Conservation (phyloP, 2,888 invertebrate species). For the Psylliodes chrysocephalus region DNA sequence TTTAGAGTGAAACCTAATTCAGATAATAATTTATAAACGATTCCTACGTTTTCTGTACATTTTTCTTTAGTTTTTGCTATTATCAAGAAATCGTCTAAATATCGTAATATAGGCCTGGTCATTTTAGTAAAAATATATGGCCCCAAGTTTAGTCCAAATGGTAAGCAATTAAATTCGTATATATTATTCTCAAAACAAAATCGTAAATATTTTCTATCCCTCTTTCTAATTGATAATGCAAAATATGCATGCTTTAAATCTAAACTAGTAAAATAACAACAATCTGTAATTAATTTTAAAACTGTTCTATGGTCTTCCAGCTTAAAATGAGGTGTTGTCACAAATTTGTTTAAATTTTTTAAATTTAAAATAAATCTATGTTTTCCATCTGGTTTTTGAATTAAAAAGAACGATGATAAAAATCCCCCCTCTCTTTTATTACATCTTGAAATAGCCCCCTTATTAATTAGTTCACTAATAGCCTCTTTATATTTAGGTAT, state of each 20-base stretch:
- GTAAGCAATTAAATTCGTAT: constrained; percentile 48
- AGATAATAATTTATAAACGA: not conserved
- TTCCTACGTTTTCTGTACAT: not conserved
- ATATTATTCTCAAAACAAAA: constrained; percentile 41
- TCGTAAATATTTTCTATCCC: constrained; percentile 45
- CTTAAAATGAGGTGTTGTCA: constrained; percentile 48
- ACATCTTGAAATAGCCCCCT: constrained; percentile 22
- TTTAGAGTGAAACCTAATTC: constrained; percentile 31
- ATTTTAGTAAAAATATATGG: constrained; percentile 50
- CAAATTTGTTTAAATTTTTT: constrained; percentile 41
- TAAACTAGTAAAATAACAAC: constrained; percentile 33
- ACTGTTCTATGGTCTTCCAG: constrained; percentile 47
- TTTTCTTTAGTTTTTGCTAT: constrained; percentile 15
- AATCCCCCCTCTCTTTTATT: constrained; percentile 34
- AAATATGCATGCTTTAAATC: constrained; percentile 46
- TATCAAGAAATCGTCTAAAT: constrained; percentile 43
- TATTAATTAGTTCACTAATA: no score
- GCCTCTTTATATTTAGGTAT: no score
- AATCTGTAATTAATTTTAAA: constrained; percentile 35
- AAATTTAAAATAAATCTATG: constrained; percentile 48
- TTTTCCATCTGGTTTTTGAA: constrained; percentile 37
- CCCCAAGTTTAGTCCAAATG: constrained; percentile 45
- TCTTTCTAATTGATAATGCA: constrained; percentile 43
- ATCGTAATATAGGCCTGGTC: constrained; percentile 41
- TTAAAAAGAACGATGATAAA: constrained; percentile 43